These are phyloP conservation scores for Hypomecis atomaria DNA, from an alignment of 2,888 invertebrate species.

Conservation along the genomic window DNA sequence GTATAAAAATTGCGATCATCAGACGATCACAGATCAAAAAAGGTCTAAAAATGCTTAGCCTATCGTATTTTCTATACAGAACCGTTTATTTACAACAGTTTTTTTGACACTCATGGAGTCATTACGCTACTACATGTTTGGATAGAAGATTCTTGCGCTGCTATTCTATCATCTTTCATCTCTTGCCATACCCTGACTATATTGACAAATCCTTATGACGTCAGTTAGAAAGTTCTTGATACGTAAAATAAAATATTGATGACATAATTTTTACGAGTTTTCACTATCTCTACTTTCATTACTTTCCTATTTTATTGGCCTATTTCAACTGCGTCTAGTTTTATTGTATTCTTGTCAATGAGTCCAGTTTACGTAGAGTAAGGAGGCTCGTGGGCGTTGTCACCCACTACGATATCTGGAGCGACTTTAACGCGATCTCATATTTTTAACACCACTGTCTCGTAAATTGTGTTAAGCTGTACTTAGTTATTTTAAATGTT, in stretches of 20 bases:
- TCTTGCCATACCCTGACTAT: too few relatives aligned
- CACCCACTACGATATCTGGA: constrained; percentile 31
- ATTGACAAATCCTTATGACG: too few relatives aligned
- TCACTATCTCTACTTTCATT: not conserved
- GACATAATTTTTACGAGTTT: not conserved
- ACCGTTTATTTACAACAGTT: too few relatives aligned
- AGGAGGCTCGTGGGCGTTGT: constrained; percentile 34
- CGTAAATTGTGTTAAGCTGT: constrained; percentile 33
- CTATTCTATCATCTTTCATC: too few relatives aligned
- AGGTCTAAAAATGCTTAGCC: too few relatives aligned
- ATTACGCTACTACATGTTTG: too few relatives aligned
- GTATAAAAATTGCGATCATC: too few relatives aligned
- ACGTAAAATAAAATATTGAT: not conserved
- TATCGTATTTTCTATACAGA: too few relatives aligned
- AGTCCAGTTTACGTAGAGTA: constrained; percentile 26
- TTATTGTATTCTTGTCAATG: constrained; percentile 31
- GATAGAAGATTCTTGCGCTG: too few relatives aligned
- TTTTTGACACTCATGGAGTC: too few relatives aligned
- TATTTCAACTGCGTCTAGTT: constrained; percentile 9
- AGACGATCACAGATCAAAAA: too few relatives aligned
- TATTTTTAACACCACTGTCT: constrained; percentile 36
- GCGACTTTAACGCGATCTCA: constrained; percentile 27
- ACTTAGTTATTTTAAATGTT: constrained; percentile 28
- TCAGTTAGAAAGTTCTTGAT: not conserved
- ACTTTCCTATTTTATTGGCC: constrained; percentile 17